Evolutionary conservation across 1,140 invertebrate species (phyloP), one percentile per base, ranked within the genome.

Genomic region (Reticulitermes speratus): DNA sequence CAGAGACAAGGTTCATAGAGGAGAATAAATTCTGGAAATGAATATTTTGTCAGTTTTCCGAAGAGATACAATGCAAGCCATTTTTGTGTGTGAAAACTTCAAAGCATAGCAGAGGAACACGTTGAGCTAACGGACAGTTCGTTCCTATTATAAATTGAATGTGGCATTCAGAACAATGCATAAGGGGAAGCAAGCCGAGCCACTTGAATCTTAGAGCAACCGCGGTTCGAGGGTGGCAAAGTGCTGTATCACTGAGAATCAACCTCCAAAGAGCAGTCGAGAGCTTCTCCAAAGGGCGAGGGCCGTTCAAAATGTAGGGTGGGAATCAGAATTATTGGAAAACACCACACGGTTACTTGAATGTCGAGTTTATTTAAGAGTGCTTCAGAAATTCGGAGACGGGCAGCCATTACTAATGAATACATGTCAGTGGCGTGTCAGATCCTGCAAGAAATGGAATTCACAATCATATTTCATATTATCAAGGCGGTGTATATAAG

Each of bases 181-280:
- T 59, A 14, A 23, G 25, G n/a, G 65, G 0, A 30, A 11, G n/a
- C 25, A 9, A 30, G 25, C 65, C 0, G 65, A 9, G 25, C 25
- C 65, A n/a, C 65, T 75, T 75, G 65, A 75, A 30, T 75, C 65
- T 75, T 75, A 30, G 25, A 30, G 65, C n/a, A 75, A 30, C 65
- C 65, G 14, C 65, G 5, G n/a, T 21, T 75, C 65, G 65, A 75
- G 65, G 65, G 65, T 75, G 14, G 65, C 65, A 75, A 75, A 75
- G 65, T 75, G 65, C 65, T 75, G 65, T 75, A 75, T 75, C 65
- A 75, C 65, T 75, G 65, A 75, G 65, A 75, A 75, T n/a, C 65
- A 75, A 75, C 65, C n/a, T 30, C 65, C 65, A 75, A n/a, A 75
- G 65, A 75, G 65, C 65, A 75, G 65, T 30, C n/a, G 65, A 75